Evolutionary conservation across 2,113 vertebrate genomes (phyloP), one percentile per base, ranked within the genome.

Genomic region (Podiceps cristatus): DNA sequence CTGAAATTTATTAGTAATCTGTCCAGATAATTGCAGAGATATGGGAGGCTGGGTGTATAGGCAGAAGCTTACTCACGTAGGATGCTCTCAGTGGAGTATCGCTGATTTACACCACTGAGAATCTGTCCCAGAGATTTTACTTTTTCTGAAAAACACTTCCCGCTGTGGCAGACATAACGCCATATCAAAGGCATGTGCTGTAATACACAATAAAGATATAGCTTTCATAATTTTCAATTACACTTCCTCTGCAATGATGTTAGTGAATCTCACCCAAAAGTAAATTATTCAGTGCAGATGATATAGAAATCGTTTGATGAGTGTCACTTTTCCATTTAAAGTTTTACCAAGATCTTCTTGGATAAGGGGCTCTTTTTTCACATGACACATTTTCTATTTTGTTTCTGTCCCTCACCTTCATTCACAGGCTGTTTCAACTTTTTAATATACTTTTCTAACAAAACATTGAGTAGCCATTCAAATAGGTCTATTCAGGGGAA

Each of bases 211-310:
- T 98, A 95, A 98, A 98, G 97, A 98, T 97, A 97, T 90, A 97
- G 97, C 97, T 98, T 98, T 98, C 94, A 97, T 98, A 98, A 98
- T 98, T 98, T 98, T 98, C 97, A 98, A 97, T 98, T 98, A 98
- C 90, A 98, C 96, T 98, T 98, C 96, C 98, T 98, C 96, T 98
- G 97, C 96, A 98, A 98, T 97, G 98, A 98, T 98, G 98, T 98
- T 98, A 98, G 97, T 72, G 82, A 98, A 98, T 97, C 97, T 98
- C 97, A 98, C 98, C 97, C 98, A 96, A 98, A 97, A 98, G 97
- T 98, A 98, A 98, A 97, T 98, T 98, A 98, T 97, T 98, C 97
- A 97, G 92, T 98, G 97, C 97, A 97, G 96, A 98, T 96, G 93
- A 98, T 97, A 98, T 95, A 96, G 96, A 97, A 98, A 97, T 96